Percentiles rank a stretch among this genome's conserved stretches.
Evolutionary conservation across 92 coral and sea anemone genomes (phyloP).

Genomic region (Heliopora coerulea): DNA sequence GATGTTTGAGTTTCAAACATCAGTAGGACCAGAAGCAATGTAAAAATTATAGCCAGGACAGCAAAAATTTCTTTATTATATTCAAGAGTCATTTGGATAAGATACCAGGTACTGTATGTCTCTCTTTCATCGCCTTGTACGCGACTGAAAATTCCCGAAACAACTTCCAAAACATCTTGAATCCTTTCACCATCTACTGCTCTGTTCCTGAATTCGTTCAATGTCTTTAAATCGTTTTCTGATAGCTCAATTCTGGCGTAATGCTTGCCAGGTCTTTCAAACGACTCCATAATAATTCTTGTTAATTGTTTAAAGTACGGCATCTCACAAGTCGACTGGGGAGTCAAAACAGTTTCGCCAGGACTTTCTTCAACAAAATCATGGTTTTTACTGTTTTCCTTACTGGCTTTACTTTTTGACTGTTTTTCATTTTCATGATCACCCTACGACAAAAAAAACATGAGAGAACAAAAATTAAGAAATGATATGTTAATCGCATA

Average conservation of each 20-base stretch:
- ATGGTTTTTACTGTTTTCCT: no score
- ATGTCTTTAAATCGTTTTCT: slow-evolving; percentile 45
- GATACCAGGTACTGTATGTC: slow-evolving; percentile 9
- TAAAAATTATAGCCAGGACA: slow-evolving; percentile 29
- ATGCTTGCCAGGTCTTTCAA: slow-evolving; percentile 55
- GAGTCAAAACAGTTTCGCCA: not conserved
- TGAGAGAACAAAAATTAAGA: no score
- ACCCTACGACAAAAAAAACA: no score
- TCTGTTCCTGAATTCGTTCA: slow-evolving; percentile 67
- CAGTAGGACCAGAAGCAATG: slow-evolving; percentile 30
- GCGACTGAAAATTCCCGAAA: slow-evolving; percentile 19
- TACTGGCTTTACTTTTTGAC: no score
- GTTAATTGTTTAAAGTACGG: slow-evolving; percentile 78
- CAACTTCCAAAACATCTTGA: slow-evolving; percentile 8
- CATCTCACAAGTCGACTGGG: slow-evolving; percentile 53
- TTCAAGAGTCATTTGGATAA: slow-evolving; percentile 10
- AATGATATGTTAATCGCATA: no score
- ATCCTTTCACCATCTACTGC: slow-evolving; percentile 64
- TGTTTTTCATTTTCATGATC: no score
- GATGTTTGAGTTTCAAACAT: slow-evolving; percentile 63
- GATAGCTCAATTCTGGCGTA: slow-evolving; percentile 42
- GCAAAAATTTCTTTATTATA: slow-evolving; percentile 52
- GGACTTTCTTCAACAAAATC: not conserved
- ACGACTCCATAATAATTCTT: slow-evolving; percentile 54
- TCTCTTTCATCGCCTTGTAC: slow-evolving; percentile 33